Conservation (phyloP, 2,113 vertebrate species). For the Ondatra zibethicus region DNA sequence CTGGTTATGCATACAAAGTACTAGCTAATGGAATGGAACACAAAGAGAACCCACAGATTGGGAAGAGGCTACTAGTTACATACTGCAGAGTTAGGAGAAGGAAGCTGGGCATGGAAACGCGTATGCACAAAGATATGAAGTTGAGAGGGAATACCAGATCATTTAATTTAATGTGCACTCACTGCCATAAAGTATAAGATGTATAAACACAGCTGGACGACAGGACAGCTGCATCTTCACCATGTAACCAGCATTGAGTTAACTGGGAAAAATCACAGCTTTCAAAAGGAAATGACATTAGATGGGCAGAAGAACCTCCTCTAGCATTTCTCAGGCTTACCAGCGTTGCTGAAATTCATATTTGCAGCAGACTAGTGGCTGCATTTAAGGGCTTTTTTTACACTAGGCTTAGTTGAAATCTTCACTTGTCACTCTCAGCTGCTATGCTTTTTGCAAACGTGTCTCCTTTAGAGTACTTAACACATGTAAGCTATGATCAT, state of each 20-base stretch:
- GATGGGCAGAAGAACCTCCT: neutral
- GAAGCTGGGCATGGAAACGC: neutral
- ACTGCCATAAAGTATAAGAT: neutral
- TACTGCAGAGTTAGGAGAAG: neutral
- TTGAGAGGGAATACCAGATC: neutral
- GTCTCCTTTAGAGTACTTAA: conserved; percentile 2
- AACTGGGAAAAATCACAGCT: neutral
- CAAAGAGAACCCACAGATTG: neutral
- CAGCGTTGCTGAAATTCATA: neutral
- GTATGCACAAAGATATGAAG: neutral
- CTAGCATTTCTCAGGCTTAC: neutral
- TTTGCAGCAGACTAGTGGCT: neutral
- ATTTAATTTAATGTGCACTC: neutral
- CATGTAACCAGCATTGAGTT: neutral
- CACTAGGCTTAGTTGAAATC: neutral
- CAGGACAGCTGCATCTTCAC: neutral
- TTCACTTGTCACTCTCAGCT: neutral
- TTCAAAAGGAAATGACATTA: neutral
- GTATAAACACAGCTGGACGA: neutral
- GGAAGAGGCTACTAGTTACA: neutral
- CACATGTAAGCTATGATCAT: neutral
- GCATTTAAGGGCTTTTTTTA: neutral
- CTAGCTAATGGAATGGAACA: neutral
- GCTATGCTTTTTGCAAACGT: neutral
- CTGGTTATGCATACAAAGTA: neutral